Conservation (phyloP, 1,140 invertebrate genomes). For the Phocides pigmalion region DNA sequence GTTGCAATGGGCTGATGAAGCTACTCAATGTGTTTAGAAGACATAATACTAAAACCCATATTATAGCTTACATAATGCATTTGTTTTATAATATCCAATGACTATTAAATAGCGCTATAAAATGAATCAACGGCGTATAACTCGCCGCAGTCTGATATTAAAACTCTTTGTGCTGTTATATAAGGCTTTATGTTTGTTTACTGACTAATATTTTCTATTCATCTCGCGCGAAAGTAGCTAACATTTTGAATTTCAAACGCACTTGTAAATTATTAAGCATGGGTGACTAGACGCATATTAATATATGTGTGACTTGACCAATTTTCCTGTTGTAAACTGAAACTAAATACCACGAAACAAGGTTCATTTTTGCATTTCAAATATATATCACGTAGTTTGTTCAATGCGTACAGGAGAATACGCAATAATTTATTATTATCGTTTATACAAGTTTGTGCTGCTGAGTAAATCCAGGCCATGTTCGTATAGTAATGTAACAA, state of each 20-base stretch:
- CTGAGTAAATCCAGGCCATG: slow-evolving; percentile 12
- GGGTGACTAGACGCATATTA: background rate
- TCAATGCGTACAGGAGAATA: background rate
- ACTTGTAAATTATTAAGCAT: slow-evolving; percentile 5
- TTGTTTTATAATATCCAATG: too few species aligned
- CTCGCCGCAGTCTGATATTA: too few species aligned
- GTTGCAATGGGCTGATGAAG: too few species aligned
- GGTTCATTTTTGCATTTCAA: background rate
- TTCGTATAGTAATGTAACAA: slow-evolving; percentile 3
- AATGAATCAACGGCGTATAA: too few species aligned
- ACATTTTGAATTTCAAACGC: slow-evolving; percentile 3
- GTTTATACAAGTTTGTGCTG: slow-evolving; percentile 10
- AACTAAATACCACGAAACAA: background rate
- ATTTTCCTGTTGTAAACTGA: background rate
- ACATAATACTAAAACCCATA: too few species aligned
- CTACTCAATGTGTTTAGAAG: too few species aligned
- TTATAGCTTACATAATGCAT: too few species aligned
- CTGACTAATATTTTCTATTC: background rate
- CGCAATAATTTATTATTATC: slow-evolving; percentile 11
- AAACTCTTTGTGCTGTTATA: too few species aligned
- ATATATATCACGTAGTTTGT: background rate
- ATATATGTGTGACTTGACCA: slow-evolving; percentile 1
- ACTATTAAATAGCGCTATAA: too few species aligned
- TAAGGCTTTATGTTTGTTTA: too few species aligned
- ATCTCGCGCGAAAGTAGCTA: background rate